Base-by-base conservation (phyloP, 2,797 vertebrate species). In the Aldrovandia affinis region DNA sequence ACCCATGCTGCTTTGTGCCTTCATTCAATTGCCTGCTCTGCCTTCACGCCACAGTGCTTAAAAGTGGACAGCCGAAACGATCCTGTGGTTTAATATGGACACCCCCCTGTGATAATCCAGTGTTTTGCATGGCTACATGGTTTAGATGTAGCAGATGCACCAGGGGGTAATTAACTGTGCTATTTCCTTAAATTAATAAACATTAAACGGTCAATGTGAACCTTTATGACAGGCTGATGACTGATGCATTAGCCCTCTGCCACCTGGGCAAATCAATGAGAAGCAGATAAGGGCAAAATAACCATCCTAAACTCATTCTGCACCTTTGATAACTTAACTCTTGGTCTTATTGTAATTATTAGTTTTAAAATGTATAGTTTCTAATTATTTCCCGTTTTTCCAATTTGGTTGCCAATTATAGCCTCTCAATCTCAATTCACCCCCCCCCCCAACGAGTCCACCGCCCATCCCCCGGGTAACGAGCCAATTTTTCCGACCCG, bases 161-260 rank as follows among this genome's bases (percentile, higher is more conserved):
- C 73, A 39, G 25, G 73, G 20, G 22, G 39, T 47, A 77, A 77
- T 77, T 77, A 77, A n/a, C 73, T 77, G 25, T 44, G 39, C 42
- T 47, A 25, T 25, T 42, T 44, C 25, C 73, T 47, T 39, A n/a
- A 44, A 39, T 42, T 39, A 47, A 44, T 47, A 77, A n/a, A 7
- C 73, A 77, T 47, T 22, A 25, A 77, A 47, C 25, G 47, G 22
- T n/a, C 73, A 77, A 77, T 77, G 36, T 42, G 73, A 25, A 47
- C 20, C 39, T 7, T 20, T 25, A 77, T 25, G 25, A 25, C 7
- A 75, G 70, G 20, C 39, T 44, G 15, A 73, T 3, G 36, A 6
- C 33, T 33, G 25, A 22, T 39, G 20, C 68, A 73, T 73, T 77
- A 77, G 25, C 73, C 42, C 42, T 77, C 30, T 9, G 22, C 47